Conservation (phyloP, 2,113 vertebrate species). For the Oplegnathus fasciatus region DNA sequence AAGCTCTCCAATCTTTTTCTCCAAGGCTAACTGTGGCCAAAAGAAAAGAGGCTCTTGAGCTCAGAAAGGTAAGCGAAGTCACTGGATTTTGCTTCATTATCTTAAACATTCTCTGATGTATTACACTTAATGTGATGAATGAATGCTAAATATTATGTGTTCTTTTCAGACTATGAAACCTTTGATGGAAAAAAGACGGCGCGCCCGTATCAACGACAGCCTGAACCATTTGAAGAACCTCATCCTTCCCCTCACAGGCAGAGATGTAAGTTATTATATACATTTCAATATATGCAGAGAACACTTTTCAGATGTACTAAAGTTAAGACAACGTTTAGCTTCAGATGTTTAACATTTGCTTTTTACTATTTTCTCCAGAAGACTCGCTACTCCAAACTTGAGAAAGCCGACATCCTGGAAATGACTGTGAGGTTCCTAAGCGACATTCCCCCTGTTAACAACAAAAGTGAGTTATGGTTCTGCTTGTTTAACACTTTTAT, state of each 20-base stretch:
- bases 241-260: conserved; percentile 89
- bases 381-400: conserved; percentile 88
- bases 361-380: conserved; percentile 75
- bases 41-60: conserved; percentile 82
- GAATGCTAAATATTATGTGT: conserved; percentile 31
- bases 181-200: conserved; percentile 88
- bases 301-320: neutral
- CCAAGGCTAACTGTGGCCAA: conserved; percentile 80
- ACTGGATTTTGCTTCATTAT: neutral
- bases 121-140: neutral
- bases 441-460: conserved; percentile 79
- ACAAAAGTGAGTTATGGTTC: conserved; percentile 80
- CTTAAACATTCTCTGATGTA: rapidly evolving
- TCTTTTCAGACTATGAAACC: conserved; percentile 89
- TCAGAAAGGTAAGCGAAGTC: conserved; percentile 83
- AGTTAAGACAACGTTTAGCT: rapidly evolving
- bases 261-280: conserved; percentile 85
- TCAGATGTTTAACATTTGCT: conserved; percentile 21
- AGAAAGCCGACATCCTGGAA: conserved; percentile 94
- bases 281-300: neutral
- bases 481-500: neutral
- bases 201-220: conserved; percentile 91
- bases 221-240: conserved; percentile 88
- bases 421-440: conserved; percentile 92
- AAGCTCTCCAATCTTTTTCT: conserved; percentile 46